Evolutionary conservation across 2,113 vertebrate genomes (phyloP).

Genomic region (Tapirus terrestris): DNA sequence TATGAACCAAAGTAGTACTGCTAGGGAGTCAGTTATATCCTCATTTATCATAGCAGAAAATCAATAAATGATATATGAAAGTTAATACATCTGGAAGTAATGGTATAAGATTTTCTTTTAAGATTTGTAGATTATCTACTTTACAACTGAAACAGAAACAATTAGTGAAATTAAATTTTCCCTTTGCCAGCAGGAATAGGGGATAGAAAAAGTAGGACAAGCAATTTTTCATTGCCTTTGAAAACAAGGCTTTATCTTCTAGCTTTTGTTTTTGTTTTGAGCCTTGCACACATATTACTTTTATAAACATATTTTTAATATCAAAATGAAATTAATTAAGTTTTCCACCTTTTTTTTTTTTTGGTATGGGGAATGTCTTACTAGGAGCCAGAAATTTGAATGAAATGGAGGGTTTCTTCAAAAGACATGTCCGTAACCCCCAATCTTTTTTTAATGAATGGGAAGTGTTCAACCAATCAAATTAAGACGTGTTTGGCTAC

Average conservation of each 20-base stretch:
- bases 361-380: neutral
- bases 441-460: neutral
- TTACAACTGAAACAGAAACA: neutral
- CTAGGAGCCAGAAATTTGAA: neutral
- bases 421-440: neutral
- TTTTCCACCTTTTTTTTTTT: neutral
- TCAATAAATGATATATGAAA: neutral
- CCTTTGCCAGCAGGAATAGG: neutral
- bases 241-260: neutral
- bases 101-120: neutral
- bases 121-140: neutral
- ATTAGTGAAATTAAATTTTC: slow-evolving; percentile 26
- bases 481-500: slow-evolving; percentile 4
- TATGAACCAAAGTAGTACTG: neutral
- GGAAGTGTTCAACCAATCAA: neutral
- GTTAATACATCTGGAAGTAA: neutral
- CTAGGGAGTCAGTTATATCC: neutral
- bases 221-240: neutral
- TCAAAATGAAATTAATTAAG: neutral
- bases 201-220: neutral
- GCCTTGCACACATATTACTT: neutral
- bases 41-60: neutral
- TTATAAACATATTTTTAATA: neutral
- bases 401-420: neutral
- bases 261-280: neutral